phyloP scores from a whole-genome alignment of 1,140 invertebrate species.

The Lepidurus apus region DNA sequence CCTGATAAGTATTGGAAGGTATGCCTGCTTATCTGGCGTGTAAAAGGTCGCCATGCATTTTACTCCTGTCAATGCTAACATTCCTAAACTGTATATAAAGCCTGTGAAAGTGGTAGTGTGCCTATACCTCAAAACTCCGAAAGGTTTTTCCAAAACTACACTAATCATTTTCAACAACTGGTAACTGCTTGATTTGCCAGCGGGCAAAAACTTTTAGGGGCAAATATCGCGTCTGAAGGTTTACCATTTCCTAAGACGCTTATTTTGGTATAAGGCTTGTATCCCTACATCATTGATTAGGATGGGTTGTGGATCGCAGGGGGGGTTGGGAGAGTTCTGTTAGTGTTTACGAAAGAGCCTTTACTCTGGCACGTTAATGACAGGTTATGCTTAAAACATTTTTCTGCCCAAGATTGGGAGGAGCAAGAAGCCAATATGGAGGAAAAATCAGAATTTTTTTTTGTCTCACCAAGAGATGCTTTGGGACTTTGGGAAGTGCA shows the following conservation, averaged over 20 bases:
- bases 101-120: background rate
- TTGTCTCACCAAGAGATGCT: background rate
- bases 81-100: background rate
- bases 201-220: too few relatives aligned
- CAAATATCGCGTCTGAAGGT: too few relatives aligned
- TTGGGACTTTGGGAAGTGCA: background rate
- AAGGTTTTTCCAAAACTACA: background rate
- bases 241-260: too few relatives aligned
- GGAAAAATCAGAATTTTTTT: background rate
- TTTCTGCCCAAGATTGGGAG: background rate
- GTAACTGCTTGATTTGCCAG: background rate
- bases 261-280: background rate
- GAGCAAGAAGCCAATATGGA: background rate
- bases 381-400: background rate
- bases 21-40: background rate
- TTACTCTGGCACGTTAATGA: background rate
- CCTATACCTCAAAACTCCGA: background rate
- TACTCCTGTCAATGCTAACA: background rate
- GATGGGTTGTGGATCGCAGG: background rate
- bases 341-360: slow-evolving; percentile 19
- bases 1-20: background rate
- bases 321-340: background rate
- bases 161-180: background rate
- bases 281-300: slow-evolving; percentile 9
- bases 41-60: background rate